Base-by-base conservation (phyloP, 2,797 vertebrate genomes). In the Centroberyx gerrardi region DNA sequence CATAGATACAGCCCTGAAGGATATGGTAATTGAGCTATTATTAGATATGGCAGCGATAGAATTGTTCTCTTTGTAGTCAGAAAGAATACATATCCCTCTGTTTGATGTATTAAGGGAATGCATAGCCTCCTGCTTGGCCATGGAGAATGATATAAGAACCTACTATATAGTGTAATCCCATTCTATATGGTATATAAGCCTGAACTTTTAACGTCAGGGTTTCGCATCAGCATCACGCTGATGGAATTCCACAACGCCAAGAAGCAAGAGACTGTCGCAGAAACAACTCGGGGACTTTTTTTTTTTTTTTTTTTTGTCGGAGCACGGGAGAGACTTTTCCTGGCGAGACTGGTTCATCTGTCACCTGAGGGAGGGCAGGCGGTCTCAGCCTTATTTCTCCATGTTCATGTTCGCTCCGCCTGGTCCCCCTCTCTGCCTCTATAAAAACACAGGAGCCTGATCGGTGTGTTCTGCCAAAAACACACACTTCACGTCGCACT, bases 61-160 rank as follows among this genome's bases (percentile, higher is more conserved):
- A 89, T 88, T 90, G 83, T 89, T 92, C 87, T 85, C 90, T 92
- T 93, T 90, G 92, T 92, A 89, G 92, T 90, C 75, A 66, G 78
- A 72, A 73, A 81, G 77, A 90, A 91, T 84, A 84, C 85, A 86
- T 84, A 84, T 85, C 85, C 62, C 46, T 78, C 77, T 80, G 81
- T 91, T 92, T 90, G 84, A 93, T 89, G 86, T 89, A 72, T 86
- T 82, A 80, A 72, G 63, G 79, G 59, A 84, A 82, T 61, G 55
- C 76, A 74, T 60, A 52, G 70, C 67, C 78, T 80, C 48, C 56
- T 80, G 72, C 76, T 53, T 65, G 69, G 72, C 74, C 70, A 75
- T 54, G 72, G 53, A 72, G 72, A 83, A 82, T 80, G 69, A 85
- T 86, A 80, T 79, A 81, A 85, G 73, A 85, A 87, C 72, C 56